These are phyloP conservation scores for Phaenicophaeus curvirostris DNA, from an alignment of 2,797 vertebrate genomes.

Conservation along the genomic window DNA sequence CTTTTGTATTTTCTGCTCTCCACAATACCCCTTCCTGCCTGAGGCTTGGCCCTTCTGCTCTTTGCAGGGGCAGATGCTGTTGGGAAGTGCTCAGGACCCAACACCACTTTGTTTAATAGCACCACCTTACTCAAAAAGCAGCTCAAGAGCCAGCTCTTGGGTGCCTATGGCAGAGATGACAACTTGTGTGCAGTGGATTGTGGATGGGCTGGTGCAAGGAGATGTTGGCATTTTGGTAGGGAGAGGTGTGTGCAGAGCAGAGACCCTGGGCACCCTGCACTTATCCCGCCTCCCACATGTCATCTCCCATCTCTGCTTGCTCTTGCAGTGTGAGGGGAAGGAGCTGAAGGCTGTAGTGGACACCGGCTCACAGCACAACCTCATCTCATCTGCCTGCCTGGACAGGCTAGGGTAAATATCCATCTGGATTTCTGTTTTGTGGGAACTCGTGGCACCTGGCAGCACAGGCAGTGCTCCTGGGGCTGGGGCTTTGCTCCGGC, in stretches of 20 bases:
- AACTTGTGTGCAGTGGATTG: accelerated
- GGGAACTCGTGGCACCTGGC: not conserved
- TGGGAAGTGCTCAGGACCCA: not conserved
- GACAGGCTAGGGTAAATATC: constrained; percentile 85
- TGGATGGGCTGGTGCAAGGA: not conserved
- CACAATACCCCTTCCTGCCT: not conserved
- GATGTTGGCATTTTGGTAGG: not conserved
- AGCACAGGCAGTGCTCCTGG: not conserved
- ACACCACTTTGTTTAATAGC: not conserved
- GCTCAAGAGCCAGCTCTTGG: not conserved
- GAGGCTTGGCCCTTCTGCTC: not conserved
- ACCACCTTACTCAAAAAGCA: not conserved
- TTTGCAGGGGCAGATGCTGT: not conserved
- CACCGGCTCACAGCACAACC: constrained; percentile 84
- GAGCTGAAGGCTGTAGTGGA: constrained; percentile 84
- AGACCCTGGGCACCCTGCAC: not conserved
- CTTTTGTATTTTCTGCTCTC: not conserved
- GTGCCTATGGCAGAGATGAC: not conserved
- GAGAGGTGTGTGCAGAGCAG: accelerated
- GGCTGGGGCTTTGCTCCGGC: not conserved
- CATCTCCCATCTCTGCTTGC: not conserved
- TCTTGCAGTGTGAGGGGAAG: constrained; percentile 83
- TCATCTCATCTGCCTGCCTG: constrained; percentile 84
- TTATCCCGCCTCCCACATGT: not conserved
- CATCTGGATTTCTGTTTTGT: not conserved